Base-by-base conservation (phyloP, 2,113 vertebrate species). In the Prinia subflava region DNA sequence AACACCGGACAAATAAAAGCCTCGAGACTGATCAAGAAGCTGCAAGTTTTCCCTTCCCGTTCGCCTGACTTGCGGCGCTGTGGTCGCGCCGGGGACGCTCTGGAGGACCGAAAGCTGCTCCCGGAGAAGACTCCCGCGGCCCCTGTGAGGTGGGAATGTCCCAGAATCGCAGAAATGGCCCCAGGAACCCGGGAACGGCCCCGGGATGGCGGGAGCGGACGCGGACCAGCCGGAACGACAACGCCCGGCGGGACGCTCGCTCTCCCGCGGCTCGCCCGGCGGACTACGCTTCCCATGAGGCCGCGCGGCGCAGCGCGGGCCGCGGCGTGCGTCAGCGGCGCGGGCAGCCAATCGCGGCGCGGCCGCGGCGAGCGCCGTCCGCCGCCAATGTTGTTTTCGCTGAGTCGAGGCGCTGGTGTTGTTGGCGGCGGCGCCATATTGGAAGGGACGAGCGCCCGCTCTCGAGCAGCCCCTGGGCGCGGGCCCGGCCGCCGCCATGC, bases 361-460 rank as follows among this genome's bases (percentile, higher is more conserved):
- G 87, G 94, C 98, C 82, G 87, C 83, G 81, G 96, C 97, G 98
- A 98, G 98, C 96, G 98, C 97, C 96, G 93, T 97, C 94, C 95
- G 97, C 97, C 96, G 96, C 92, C 96, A 98, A 98, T 98, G 97
- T 98, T 97, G 96, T 96, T 98, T 98, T 98, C 95, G 95, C 92
- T 90, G 97, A 97, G 96, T 97, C 97, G 97, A 96, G 96, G 97
- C 74, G 97, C 96, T 96, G 98, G 98, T 95, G 97, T 95, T 98
- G 96, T 97, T 97, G 97, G 97, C 98, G 97, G 97, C 97, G 99
- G 98, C 99, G 99, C 99, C 99, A 99, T 99, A 98, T 99, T 99
- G 99, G 98, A 99, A 98, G 98, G 97, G 95, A 98, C 98, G 89
- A 96, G 76, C 96, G 96, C 94, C 96, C 94, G 95, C 97, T 97